Conservation (phyloP, 2,797 vertebrate genomes). For the Rhinatrema bivittatum region DNA sequence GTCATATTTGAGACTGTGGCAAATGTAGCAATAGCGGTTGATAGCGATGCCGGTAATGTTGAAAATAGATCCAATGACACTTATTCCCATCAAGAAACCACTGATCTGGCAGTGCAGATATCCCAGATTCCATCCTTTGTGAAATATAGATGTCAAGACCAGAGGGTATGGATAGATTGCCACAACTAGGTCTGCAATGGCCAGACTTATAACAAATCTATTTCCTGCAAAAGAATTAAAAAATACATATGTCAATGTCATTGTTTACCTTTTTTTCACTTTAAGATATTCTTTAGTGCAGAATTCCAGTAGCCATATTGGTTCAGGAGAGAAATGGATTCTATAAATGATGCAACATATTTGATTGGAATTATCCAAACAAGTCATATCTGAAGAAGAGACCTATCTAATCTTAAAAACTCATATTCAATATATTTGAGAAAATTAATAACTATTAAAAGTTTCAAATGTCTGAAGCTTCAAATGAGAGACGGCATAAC, state of each 20-base stretch:
- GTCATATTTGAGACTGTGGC: slow-evolving; percentile 90
- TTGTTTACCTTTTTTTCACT: slow-evolving; percentile 3
- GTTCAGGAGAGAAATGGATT: no score
- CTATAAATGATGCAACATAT: no score
- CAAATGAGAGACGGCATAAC: no score
- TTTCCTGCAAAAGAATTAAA: slow-evolving; percentile 69
- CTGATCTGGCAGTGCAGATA: slow-evolving; percentile 90
- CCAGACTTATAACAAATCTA: slow-evolving; percentile 92
- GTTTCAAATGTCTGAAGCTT: no score
- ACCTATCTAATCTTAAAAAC: no score
- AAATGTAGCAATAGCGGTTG: slow-evolving; percentile 95
- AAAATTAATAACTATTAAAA: no score
- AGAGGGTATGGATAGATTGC: slow-evolving; percentile 92
- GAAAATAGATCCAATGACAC: slow-evolving; percentile 93
- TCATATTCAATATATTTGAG: no score
- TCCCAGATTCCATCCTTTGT: slow-evolving; percentile 87
- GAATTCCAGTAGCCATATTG: no score
- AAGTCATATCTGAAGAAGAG: no score
- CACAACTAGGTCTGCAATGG: slow-evolving; percentile 88
- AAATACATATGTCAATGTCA: slow-evolving; percentile 28
- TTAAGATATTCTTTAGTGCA: not conserved
- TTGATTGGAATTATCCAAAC: no score
- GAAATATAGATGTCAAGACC: slow-evolving; percentile 85
- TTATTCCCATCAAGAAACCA: slow-evolving; percentile 91
- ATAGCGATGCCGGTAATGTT: slow-evolving; percentile 94